Base-by-base conservation (phyloP, 2,888 invertebrate genomes). In the Brassicogethes aeneus region DNA sequence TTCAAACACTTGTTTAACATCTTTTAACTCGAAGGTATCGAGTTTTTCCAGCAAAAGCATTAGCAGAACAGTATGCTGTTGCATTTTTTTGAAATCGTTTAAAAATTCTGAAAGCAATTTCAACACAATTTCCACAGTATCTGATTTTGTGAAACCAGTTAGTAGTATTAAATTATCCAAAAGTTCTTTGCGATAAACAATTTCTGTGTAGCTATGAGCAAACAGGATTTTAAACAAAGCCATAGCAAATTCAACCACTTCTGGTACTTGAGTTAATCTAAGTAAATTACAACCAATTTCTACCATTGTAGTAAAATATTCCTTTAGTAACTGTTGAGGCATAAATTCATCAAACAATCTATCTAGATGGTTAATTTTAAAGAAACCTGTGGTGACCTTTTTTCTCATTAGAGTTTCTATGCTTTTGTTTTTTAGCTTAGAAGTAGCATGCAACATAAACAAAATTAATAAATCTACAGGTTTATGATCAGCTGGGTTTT, bases 1-100 rank as follows among this genome's bases (percentile, higher is more conserved):
- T 59, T 88, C 82, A 75, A 88, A 86, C 8, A 88, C 74, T 37
- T 79, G 76, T 39, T 84, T 78, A 14, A 85, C 80, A 70, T 90
- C 87, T 43, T 73, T 71, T 30, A 90, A 65, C 15, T 77, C 73
- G 65, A 90, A 76, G 42, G 80, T 77, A 60, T 85, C 83, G 39
- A 87, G 70, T 64, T 83, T 82, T 60, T 91, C 88, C 12, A 92
- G 65, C 23, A 88, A 62, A 32, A 78, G 74, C 64, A 83, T 69
- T 60, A 81, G 69, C 56, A 77, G 73, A 16, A 74, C 58, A 46
- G 75, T 73, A 53, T 80, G 79, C n/a, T 72, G 69, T 52, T 75
- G 75, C 23, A 81, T 59, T 45, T 71, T 58, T 8, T 64, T 56
- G 50, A 70, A 68, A 43, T 74, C 65, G 5, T 40, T 37, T 5